Evolutionary conservation across 2,888 invertebrate genomes (phyloP).

Genomic region (Torymus texanus): DNA sequence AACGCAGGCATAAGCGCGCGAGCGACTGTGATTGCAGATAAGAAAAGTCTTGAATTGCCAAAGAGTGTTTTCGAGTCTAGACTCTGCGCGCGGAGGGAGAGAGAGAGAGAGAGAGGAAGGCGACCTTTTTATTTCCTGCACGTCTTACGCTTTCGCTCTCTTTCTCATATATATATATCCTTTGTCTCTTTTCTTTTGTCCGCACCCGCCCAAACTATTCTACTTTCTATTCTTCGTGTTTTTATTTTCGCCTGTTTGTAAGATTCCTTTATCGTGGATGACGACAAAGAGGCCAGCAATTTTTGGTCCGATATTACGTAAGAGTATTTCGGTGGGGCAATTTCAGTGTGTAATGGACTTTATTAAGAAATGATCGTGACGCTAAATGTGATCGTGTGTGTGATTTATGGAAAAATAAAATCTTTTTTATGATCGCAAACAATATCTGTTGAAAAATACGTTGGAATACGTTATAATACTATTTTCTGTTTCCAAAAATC

Average conservation of each 20-base stretch:
- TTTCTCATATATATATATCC: neutral
- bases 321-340: too few species aligned
- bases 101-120: neutral
- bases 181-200: neutral
- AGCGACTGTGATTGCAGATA: slow-evolving; percentile 53
- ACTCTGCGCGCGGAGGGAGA: neutral
- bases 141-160: neutral
- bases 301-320: too few species aligned
- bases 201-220: neutral
- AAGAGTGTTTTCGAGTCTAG: slow-evolving; percentile 53
- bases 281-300: too few species aligned
- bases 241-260: neutral
- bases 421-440: too few species aligned
- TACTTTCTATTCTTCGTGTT: slow-evolving; percentile 5
- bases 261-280: too few species aligned
- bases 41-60: slow-evolving; percentile 53
- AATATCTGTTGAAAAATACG: too few species aligned
- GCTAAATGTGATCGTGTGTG: too few species aligned
- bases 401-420: too few species aligned
- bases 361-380: too few species aligned
- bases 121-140: slow-evolving; percentile 50
- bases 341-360: too few species aligned
- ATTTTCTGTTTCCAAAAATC: too few species aligned
- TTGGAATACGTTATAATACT: too few species aligned
- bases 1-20: slow-evolving; percentile 10